A percentile compares a stretch with the other conserved stretches of the same genome.
phyloP scores from a whole-genome alignment of 2,797 vertebrate genomes.

The Microhierax caerulescens region DNA sequence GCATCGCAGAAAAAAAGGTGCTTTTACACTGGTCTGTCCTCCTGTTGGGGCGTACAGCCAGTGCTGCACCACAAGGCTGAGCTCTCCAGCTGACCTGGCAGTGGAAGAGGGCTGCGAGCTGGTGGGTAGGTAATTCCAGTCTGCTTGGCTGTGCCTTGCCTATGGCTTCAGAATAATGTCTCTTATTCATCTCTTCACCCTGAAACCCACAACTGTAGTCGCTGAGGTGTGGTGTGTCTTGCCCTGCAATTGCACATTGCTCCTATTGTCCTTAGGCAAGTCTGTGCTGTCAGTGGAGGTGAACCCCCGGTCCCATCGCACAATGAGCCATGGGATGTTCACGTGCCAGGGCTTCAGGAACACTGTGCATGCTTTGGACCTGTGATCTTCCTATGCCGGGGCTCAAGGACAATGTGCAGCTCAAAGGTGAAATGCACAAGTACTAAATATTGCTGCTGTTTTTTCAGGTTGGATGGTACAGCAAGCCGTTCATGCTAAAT shows the following conservation, averaged over 20 bases:
- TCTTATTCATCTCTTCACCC: neutral
- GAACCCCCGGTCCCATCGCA: neutral
- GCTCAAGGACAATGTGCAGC: neutral
- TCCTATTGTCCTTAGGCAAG: neutral
- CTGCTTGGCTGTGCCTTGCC: neutral
- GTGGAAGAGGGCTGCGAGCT: neutral
- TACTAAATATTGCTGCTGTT: neutral
- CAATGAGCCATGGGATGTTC: rapidly evolving
- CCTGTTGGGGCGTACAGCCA: rapidly evolving
- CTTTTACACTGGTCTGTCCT: neutral
- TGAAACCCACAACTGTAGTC: neutral
- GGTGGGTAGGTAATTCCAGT: neutral
- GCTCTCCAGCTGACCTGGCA: neutral
- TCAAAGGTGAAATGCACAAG: neutral
- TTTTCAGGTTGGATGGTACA: neutral
- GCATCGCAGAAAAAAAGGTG: rapidly evolving
- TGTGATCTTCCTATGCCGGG: neutral
- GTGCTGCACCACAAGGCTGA: neutral
- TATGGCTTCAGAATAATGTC: rapidly evolving
- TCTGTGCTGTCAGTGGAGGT: rapidly evolving
- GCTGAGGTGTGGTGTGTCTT: neutral
- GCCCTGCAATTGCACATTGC: neutral
- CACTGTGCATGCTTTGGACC: rapidly evolving
- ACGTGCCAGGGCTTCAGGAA: neutral
- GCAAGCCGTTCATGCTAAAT: rapidly evolving